phyloP scores from a whole-genome alignment of 2,888 invertebrate genomes.

The Stratiomys singularior region DNA sequence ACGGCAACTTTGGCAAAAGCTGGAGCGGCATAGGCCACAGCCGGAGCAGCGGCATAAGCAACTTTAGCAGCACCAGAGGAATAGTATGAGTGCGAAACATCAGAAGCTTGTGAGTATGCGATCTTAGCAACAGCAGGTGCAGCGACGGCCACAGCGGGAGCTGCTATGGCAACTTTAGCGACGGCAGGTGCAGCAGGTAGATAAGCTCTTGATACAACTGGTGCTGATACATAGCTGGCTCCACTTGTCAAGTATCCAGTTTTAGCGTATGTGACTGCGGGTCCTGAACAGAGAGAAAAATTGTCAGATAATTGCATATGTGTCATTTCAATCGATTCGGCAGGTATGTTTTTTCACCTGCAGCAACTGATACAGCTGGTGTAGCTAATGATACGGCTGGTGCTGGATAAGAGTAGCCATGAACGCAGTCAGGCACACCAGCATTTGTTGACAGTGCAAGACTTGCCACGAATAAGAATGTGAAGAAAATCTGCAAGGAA shows the following conservation, averaged over 20 bases:
- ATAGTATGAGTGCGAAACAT: slow-evolving; percentile 58
- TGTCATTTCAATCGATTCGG: neutral
- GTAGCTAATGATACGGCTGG: slow-evolving; percentile 67
- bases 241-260: slow-evolving; percentile 70
- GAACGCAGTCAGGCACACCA: slow-evolving; percentile 61
- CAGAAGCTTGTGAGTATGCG: slow-evolving; percentile 51
- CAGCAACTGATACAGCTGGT: slow-evolving; percentile 59
- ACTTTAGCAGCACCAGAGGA: slow-evolving; percentile 56
- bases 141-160: slow-evolving; percentile 54
- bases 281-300: neutral
- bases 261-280: slow-evolving; percentile 65
- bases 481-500: slow-evolving; percentile 56
- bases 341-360: slow-evolving; percentile 4
- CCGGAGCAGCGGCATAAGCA: slow-evolving; percentile 54
- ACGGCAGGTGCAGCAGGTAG: slow-evolving; percentile 54
- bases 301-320: neutral
- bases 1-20: slow-evolving; percentile 37
- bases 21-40: slow-evolving; percentile 54
- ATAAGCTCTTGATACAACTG: too few relatives aligned
- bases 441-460: slow-evolving; percentile 56
- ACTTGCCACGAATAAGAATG: slow-evolving; percentile 59
- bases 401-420: slow-evolving; percentile 69
- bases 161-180: slow-evolving; percentile 51
- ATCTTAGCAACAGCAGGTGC: slow-evolving; percentile 48
- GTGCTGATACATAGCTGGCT: slow-evolving; percentile 62